Evolutionary conservation across 2,888 invertebrate genomes (phyloP), one percentile per base, ranked within the genome.

Genomic region (Aphodius sticticus): DNA sequence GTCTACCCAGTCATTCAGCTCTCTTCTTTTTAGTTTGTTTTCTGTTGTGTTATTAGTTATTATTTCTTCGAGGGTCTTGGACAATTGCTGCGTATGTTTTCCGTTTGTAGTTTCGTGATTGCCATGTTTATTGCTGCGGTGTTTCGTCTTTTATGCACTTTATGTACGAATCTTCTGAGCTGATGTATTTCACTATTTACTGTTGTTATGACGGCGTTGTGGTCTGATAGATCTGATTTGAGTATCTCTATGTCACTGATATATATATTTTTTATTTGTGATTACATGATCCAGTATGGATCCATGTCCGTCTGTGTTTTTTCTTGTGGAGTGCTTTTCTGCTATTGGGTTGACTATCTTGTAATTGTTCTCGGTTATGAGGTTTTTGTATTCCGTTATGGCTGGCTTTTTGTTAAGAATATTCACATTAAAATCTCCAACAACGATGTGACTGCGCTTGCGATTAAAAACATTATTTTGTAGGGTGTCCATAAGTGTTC

Each of bases 381-480:
- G 53, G 53, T 53, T 53, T 53, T 53, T 53, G 53, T 53, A 53
- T 53, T 53, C 53, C 53, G 53, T 53, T 53, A 53, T 53, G 53
- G 53, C 53, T 12, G 53, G 53, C 53, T 53, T 5, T 53, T 53
- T 53, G 53, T 53, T 53, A 1, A 53, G 53, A 53, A 53, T 53
- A 53, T 53, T 53, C 12, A 53, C 53, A 53, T 53, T 53, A 53
- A 53, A 16, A 14, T 72, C 16, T 72, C 72, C 16, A 16, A 70
- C 2, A 16, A 70, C 16, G 16, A 70, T 70, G 72, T 16, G 72
- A 35, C 16, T 16, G 14, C 15, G 26, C 36, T 72, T 16, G 35
- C 72, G 26, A 16, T 72, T 72, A n/a, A 72, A 16, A 72, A 72
- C n/a, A 36, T 72, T 72, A 4, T 72, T 72, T 72, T 72, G 26